Conservation (phyloP, 2,113 vertebrate species). For the Dissostichus mawsoni region DNA sequence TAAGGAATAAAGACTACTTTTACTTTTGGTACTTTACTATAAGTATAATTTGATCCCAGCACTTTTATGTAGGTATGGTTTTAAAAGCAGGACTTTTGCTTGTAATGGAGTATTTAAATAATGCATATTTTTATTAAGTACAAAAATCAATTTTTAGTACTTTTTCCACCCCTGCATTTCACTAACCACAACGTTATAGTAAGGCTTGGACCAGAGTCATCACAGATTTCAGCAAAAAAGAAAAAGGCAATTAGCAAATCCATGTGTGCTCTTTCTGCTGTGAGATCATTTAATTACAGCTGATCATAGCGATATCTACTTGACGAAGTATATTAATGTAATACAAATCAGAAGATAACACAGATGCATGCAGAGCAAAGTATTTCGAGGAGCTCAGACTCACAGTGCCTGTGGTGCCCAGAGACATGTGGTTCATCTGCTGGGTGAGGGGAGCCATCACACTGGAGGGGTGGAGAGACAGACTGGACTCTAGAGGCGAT, state of each 20-base stretch:
- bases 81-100: too few relatives aligned
- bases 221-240: background rate
- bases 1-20: too few relatives aligned
- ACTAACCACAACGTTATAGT: too few relatives aligned
- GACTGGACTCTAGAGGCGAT: constrained; percentile 93
- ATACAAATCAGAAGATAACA: background rate
- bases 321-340: constrained; percentile 1
- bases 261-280: background rate
- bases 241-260: background rate
- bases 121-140: too few relatives aligned
- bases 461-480: constrained; percentile 97
- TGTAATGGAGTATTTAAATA: too few relatives aligned
- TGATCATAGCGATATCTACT: background rate
- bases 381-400: constrained; percentile 65
- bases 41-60: too few relatives aligned
- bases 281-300: background rate
- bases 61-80: too few relatives aligned
- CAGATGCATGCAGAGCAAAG: background rate
- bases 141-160: too few relatives aligned
- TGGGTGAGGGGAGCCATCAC: constrained; percentile 97
- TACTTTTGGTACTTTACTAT: too few relatives aligned
- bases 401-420: constrained; percentile 97
- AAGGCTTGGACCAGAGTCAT: background rate
- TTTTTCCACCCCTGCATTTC: too few relatives aligned
- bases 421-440: constrained; percentile 99